These are phyloP conservation scores for Euphydryas editha DNA, from an alignment of 2,888 invertebrate genomes.

Conservation along the genomic window DNA sequence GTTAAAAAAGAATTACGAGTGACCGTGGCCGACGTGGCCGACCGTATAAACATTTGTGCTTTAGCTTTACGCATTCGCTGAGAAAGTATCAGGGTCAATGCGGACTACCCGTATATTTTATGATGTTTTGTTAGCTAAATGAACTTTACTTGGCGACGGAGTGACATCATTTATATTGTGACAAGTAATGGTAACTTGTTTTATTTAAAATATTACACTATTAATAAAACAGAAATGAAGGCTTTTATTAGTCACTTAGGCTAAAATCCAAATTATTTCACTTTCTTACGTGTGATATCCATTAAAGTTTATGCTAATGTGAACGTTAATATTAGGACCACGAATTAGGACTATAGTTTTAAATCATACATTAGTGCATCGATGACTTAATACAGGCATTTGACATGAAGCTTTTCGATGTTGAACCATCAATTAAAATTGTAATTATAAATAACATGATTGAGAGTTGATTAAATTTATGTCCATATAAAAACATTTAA, in stretches of 20 bases:
- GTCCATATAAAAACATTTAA: background rate
- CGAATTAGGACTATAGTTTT: background rate
- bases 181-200: background rate
- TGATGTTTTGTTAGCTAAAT: background rate
- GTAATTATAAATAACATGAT: background rate
- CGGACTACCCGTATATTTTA: slow-evolving; percentile 50
- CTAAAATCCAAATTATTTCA: background rate
- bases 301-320: no score
- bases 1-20: slow-evolving; percentile 54
- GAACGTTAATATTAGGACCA: no score
- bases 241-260: no score
- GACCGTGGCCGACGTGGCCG: slow-evolving; percentile 47
- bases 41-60: slow-evolving; percentile 42
- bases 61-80: slow-evolving; percentile 47
- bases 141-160: background rate
- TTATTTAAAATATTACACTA: background rate
- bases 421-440: slow-evolving; percentile 1
- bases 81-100: slow-evolving; percentile 57
- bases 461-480: background rate
- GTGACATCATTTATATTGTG: background rate
- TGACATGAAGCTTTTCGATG: background rate
- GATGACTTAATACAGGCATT: background rate
- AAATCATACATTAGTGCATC: background rate
- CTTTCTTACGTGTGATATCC: background rate
- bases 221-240: background rate